Conservation (phyloP, 2,113 vertebrate genomes). For the chimpanzee (Pan troglodytes) region DNA sequence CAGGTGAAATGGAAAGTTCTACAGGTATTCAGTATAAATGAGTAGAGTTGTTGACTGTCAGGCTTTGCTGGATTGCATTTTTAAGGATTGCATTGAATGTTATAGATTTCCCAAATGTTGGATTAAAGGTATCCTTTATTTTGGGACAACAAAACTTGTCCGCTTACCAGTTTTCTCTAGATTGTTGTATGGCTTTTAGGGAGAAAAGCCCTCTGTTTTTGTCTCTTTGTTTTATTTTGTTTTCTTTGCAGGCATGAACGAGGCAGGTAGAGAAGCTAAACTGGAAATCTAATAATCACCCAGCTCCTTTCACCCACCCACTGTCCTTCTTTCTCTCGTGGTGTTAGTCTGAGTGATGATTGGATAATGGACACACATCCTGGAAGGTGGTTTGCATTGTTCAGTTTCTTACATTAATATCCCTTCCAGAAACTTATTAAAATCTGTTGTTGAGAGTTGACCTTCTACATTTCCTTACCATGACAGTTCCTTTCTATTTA, state of each 20-base stretch:
- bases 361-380: neutral
- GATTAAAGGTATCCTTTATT: neutral
- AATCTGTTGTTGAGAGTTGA: neutral
- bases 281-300: no score
- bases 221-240: neutral
- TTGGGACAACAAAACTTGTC: neutral
- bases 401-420: neutral
- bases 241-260: neutral
- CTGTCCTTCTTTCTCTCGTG: no score
- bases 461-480: neutral
- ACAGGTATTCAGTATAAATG: neutral
- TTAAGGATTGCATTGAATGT: neutral
- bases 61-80: neutral
- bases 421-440: neutral
- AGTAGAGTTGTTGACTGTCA: neutral
- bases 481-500: neutral
- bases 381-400: neutral
- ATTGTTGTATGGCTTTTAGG: neutral
- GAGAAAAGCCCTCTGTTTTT: no score
- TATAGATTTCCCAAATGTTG: neutral
- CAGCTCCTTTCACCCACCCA: neutral
- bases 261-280: neutral
- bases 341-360: neutral
- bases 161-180: neutral
- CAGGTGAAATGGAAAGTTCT: neutral